Conservation (phyloP, 2,888 invertebrate genomes). For the Trypoxylon attenuatum region DNA sequence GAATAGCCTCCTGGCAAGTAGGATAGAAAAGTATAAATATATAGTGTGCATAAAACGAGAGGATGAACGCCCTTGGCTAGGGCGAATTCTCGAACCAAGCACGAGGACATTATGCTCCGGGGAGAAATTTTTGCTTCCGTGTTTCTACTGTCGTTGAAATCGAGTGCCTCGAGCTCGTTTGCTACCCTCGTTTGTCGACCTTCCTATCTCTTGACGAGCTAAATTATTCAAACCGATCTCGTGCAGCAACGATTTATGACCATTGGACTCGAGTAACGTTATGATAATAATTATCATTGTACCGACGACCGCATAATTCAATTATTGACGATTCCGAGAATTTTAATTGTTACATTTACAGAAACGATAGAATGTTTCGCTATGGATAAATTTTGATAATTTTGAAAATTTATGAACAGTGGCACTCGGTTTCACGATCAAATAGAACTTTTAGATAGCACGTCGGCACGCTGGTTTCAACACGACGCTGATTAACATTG, state of each 20-base stretch:
- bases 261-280: not conserved
- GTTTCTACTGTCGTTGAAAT: slow-evolving; percentile 20
- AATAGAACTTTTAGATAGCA: not conserved
- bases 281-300: slow-evolving; percentile 9
- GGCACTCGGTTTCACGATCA: not conserved
- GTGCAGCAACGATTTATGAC: slow-evolving; percentile 3
- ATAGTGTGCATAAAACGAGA: slow-evolving; percentile 1
- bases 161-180: slow-evolving; percentile 19
- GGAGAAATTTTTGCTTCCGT: slow-evolving; percentile 18
- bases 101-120: slow-evolving; percentile 9
- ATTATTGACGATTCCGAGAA: too few species aligned
- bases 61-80: slow-evolving; percentile 7
- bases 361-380: too few species aligned
- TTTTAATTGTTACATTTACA: too few species aligned
- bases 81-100: slow-evolving; percentile 9
- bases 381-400: too few species aligned
- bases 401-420: not conserved
- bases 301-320: not conserved
- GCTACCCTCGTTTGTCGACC: not conserved
- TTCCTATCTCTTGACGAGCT: not conserved
- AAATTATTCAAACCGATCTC: slow-evolving; percentile 20
- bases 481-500: not conserved
- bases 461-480: not conserved
- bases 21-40: slow-evolving; percentile 23
- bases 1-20: not conserved